phyloP scores from a whole-genome alignment of 2,797 vertebrate genomes.

The Enteromius afrohamiltoni region DNA sequence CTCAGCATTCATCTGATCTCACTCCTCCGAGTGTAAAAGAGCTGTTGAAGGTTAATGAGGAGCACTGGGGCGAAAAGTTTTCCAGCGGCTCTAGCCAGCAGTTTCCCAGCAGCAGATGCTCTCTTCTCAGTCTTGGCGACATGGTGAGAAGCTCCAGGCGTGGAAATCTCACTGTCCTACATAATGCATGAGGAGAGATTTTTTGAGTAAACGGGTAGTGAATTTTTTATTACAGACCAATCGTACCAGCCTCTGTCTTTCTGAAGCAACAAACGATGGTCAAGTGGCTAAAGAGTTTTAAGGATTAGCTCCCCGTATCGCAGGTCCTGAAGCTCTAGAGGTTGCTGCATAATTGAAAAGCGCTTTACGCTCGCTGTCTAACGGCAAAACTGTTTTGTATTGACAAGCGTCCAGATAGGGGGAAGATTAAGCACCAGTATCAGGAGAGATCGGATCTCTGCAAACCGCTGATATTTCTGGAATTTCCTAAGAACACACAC shows the following conservation, averaged over 20 bases:
- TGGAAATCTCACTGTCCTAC: slow-evolving; percentile 51
- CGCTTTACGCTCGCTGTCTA: slow-evolving; percentile 19
- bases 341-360: slow-evolving; percentile 52
- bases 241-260: slow-evolving; percentile 49
- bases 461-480: slow-evolving; percentile 13
- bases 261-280: slow-evolving; percentile 48
- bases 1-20: slow-evolving; percentile 35
- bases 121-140: slow-evolving; percentile 46
- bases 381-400: slow-evolving; percentile 30
- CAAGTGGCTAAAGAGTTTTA: slow-evolving; percentile 45
- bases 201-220: slow-evolving; percentile 57
- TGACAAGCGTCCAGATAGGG: slow-evolving; percentile 24
- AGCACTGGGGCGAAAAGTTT: slow-evolving; percentile 48
- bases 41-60: slow-evolving; percentile 53
- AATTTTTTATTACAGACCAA: slow-evolving; percentile 63
- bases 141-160: slow-evolving; percentile 32
- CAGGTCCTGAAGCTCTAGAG: slow-evolving; percentile 22
- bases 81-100: slow-evolving; percentile 46
- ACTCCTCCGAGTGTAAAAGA: slow-evolving; percentile 27
- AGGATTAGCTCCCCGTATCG: slow-evolving; percentile 35
- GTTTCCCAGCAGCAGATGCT: slow-evolving; percentile 51
- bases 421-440: slow-evolving; percentile 12
- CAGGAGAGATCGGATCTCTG: slow-evolving; percentile 28
- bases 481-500: slow-evolving; percentile 19
- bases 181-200: slow-evolving; percentile 62